A percentile compares a stretch with the other conserved stretches of the same genome.
phyloP scores from a whole-genome alignment of 2,113 vertebrate species.

The Mungos mungo region DNA sequence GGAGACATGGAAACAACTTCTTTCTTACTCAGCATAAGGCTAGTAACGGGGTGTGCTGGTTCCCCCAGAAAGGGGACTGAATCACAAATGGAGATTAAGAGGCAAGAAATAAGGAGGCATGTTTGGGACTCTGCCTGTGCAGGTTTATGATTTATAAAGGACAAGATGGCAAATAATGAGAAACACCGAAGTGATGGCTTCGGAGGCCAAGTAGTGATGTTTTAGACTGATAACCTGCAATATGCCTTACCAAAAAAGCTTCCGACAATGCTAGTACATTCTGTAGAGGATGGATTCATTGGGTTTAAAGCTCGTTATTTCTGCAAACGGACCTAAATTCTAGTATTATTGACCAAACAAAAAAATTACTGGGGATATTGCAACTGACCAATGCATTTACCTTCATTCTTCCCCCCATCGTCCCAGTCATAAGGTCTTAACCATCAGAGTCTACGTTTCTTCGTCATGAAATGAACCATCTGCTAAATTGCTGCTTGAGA shows the following conservation, averaged over 20 bases:
- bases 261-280: neutral
- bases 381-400: neutral
- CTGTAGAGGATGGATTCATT: neutral
- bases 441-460: neutral
- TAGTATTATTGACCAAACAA: neutral
- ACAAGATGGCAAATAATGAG: neutral
- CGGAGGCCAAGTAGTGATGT: neutral
- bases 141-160: neutral
- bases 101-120: neutral
- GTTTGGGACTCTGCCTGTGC: neutral
- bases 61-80: neutral
- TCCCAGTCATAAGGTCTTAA: neutral
- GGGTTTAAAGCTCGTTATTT: neutral
- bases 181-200: neutral
- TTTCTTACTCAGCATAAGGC: neutral
- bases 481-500: conserved; percentile 53
- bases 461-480: conserved; percentile 38
- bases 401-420: neutral
- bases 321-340: neutral
- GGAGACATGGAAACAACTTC: neutral
- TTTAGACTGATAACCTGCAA: neutral
- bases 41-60: neutral
- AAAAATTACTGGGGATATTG: neutral
- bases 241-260: neutral
- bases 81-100: rapidly evolving